Conservation (phyloP, 2,113 vertebrate genomes). For the Mohoua ochrocephala region DNA sequence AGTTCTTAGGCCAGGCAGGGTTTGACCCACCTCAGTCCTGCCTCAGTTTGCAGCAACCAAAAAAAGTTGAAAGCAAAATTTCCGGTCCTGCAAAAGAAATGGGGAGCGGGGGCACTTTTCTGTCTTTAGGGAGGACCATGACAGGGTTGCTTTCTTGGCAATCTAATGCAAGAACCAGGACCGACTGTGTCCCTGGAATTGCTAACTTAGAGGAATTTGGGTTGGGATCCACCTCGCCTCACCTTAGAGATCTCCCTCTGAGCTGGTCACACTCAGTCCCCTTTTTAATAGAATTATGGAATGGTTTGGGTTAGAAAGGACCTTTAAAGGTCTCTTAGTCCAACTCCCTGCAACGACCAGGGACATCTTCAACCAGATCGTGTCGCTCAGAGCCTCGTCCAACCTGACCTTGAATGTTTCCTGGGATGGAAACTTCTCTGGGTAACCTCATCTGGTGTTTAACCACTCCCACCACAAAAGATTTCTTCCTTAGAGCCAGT, state of each 20-base stretch:
- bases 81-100: neutral
- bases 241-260: neutral
- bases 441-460: neutral
- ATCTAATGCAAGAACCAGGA: neutral
- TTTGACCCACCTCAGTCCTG: neutral
- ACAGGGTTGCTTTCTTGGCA: neutral
- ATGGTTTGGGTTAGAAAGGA: neutral
- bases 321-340: neutral
- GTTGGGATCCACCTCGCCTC: neutral
- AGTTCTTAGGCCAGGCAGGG: neutral
- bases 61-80: neutral
- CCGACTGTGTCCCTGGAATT: neutral
- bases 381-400: fast-evolving
- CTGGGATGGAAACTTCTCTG: neutral
- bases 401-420: neutral
- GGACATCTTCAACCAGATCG: neutral
- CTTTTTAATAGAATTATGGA: neutral
- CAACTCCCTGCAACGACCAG: neutral
- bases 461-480: neutral
- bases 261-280: neutral
- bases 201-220: neutral
- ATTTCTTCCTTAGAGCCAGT: neutral
- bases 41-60: neutral
- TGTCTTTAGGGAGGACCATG: neutral
- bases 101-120: fast-evolving